Evolutionary conservation across 2,888 invertebrate species (phyloP).

Genomic region (Timandra comae): DNA sequence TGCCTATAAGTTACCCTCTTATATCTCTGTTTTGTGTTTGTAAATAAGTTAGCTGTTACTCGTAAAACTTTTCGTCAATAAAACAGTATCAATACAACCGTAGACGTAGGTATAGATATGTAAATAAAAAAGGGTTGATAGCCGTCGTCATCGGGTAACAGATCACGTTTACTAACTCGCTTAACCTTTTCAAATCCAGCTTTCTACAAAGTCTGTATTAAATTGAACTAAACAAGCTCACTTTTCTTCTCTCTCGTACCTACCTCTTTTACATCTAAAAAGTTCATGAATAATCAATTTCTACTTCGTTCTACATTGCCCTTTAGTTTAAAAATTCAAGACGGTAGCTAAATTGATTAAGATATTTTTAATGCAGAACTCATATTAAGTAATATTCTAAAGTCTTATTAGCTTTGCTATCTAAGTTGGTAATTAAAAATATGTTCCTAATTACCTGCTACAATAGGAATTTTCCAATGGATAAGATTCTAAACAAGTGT

Average conservation of each 20-base stretch:
- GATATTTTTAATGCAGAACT: constrained; percentile 25
- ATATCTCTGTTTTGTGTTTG: too few species aligned
- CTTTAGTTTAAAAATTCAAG: constrained; percentile 29
- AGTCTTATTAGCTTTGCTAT: too few species aligned
- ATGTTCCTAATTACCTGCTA: too few species aligned
- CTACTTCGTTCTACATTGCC: constrained; percentile 24
- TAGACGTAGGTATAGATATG: too few species aligned
- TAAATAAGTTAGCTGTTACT: too few species aligned
- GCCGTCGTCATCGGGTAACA: constrained; percentile 21
- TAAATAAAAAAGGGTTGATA: constrained; percentile 30
- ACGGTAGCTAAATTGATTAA: constrained; percentile 28
- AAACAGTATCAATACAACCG: too few species aligned
- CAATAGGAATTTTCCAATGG: too few species aligned
- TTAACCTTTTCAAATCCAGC: constrained; percentile 17
- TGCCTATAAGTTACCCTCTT: too few species aligned
- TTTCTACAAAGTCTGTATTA: constrained; percentile 11
- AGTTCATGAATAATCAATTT: constrained; percentile 41
- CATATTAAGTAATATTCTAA: too few species aligned
- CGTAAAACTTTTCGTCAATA: too few species aligned
- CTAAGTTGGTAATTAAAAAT: too few species aligned
- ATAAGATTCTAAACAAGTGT: too few species aligned
- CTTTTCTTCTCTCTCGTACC: constrained; percentile 14
- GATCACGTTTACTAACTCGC: constrained; percentile 28
- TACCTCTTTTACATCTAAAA: constrained; percentile 32
- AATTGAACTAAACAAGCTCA: constrained; percentile 18